These are phyloP conservation scores for Sylvilagus floridanus DNA, from an alignment of 2,797 vertebrate genomes.

Conservation along the genomic window DNA sequence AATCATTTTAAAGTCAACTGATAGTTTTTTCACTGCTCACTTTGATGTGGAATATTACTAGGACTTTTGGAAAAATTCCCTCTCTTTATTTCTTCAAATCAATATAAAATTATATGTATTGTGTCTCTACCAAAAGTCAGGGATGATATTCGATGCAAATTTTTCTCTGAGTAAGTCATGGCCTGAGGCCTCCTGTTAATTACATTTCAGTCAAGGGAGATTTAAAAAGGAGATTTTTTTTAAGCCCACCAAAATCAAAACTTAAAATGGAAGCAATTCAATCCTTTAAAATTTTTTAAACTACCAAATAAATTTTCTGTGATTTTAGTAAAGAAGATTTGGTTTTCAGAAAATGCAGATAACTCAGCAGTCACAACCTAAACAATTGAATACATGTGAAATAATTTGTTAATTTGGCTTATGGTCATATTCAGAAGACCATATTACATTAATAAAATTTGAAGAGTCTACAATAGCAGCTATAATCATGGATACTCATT, in stretches of 20 bases:
- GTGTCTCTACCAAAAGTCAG: background rate
- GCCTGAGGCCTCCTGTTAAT: background rate
- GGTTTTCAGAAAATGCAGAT: background rate
- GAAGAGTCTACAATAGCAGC: background rate
- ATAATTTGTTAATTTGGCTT: background rate
- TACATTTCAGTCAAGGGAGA: background rate
- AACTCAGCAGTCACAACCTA: background rate
- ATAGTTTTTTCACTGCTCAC: background rate
- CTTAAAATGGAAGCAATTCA: background rate
- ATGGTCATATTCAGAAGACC: background rate
- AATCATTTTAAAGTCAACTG: conserved; percentile 39
- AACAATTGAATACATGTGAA: background rate
- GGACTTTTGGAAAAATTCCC: background rate
- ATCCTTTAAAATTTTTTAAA: background rate
- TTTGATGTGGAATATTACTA: background rate
- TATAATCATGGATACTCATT: background rate
- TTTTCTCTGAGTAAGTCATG: background rate
- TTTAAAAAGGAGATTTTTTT: background rate
- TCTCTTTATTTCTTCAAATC: background rate
- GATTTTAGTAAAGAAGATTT: background rate
- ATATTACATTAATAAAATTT: background rate
- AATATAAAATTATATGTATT: background rate
- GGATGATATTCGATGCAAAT: background rate
- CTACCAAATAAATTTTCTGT: background rate
- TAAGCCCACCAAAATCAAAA: background rate